Evolutionary conservation across 1,140 invertebrate species (phyloP).

Genomic region (Sarcophaga peregrina): DNA sequence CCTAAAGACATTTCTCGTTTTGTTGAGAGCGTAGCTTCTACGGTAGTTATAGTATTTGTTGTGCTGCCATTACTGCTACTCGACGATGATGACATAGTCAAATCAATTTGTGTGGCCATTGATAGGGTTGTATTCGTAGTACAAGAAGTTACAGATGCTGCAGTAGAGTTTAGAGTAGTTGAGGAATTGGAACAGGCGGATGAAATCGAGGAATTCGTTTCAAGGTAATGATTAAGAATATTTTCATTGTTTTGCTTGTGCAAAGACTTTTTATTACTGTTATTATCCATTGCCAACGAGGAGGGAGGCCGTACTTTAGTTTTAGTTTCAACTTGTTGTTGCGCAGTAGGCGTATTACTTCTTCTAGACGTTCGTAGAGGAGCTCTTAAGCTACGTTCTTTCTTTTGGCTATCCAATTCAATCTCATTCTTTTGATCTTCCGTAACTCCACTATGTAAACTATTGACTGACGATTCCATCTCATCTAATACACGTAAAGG

Average conservation of each 20-base stretch:
- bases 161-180: slow-evolving; percentile 32
- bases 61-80: slow-evolving; percentile 55
- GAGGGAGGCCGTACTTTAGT: not conserved
- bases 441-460: no score
- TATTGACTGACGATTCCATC: not conserved
- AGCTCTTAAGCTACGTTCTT: slow-evolving; percentile 33
- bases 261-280: not conserved
- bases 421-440: not conserved
- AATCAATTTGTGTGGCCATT: slow-evolving; percentile 57
- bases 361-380: slow-evolving; percentile 40
- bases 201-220: slow-evolving; percentile 47
- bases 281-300: not conserved
- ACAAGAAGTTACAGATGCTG: slow-evolving; percentile 41
- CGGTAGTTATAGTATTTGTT: slow-evolving; percentile 44
- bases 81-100: slow-evolving; percentile 63
- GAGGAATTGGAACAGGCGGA: slow-evolving; percentile 43
- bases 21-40: slow-evolving; percentile 41
- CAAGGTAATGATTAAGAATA: slow-evolving; percentile 43
- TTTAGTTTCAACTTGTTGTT: not conserved
- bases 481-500: slow-evolving; percentile 20
- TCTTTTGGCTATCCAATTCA: slow-evolving; percentile 20
- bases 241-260: slow-evolving; percentile 8
- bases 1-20: not conserved
- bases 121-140: slow-evolving; percentile 49
- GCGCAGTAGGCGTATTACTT: slow-evolving; percentile 18